phyloP scores from a whole-genome alignment of 1,140 invertebrate genomes.

The Aphaenogaster floridana region DNA sequence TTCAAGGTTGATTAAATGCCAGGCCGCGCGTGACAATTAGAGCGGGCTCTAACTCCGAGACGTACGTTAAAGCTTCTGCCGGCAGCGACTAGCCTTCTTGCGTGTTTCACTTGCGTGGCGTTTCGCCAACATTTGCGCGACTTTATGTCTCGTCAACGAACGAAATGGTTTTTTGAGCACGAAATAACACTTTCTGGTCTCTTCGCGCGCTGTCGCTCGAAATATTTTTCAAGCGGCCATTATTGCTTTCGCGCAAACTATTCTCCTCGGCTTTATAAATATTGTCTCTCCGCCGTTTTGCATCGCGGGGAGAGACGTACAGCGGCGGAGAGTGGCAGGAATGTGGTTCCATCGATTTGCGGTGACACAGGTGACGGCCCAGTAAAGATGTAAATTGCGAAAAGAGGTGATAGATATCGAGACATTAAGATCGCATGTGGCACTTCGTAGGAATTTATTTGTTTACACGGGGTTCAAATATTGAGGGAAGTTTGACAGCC shows the following conservation, averaged over 20 bases:
- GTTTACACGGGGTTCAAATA: constrained; percentile 16
- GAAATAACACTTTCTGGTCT: constrained; percentile 7
- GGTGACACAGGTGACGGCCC: background rate
- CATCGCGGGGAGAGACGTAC: background rate
- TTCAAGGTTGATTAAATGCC: constrained; percentile 32
- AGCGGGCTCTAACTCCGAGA: background rate
- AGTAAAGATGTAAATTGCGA: background rate
- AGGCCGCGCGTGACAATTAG: constrained; percentile 16
- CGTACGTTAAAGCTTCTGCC: background rate
- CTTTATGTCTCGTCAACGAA: constrained; percentile 31
- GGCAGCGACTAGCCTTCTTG: constrained; percentile 17
- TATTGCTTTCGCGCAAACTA: constrained; percentile 17
- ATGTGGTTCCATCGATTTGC: background rate
- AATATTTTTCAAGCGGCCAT: constrained; percentile 16
- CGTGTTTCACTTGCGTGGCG: constrained; percentile 3
- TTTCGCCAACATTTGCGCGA: constrained; percentile 40
- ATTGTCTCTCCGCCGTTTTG: background rate
- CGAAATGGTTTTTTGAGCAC: constrained; percentile 10
- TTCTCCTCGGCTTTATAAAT: constrained; percentile 22
- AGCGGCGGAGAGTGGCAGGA: background rate
- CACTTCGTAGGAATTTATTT: constrained; percentile 31
- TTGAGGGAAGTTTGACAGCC: constrained; percentile 9
- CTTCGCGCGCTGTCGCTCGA: background rate
- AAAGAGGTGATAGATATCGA: background rate
- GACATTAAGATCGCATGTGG: background rate